Base-by-base conservation (phyloP, 2,113 vertebrate genomes). In the Heteronetta atricapilla region DNA sequence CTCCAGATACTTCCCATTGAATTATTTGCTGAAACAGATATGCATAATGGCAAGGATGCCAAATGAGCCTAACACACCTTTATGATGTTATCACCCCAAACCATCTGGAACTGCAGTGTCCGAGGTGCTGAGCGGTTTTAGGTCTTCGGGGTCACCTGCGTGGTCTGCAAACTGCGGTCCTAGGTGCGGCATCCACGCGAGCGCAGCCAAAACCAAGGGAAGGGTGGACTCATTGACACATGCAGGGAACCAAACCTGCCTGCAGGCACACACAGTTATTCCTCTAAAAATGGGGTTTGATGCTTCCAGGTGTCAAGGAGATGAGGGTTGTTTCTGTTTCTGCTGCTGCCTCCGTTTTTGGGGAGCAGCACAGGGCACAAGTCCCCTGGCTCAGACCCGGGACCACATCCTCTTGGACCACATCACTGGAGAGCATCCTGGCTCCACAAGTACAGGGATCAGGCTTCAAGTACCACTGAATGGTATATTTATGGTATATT, bases 401-500 rank as follows among this genome's bases (percentile, higher is more conserved):
- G 1, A 56, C 55, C 36, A n/a, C 12, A 72, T 26, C 64, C 62
- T 70, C 48, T 44, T 46, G 7, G 3, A 64, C 38, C 36, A 15
- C 6, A 2, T 2, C 9, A 38, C 58, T 28, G 44, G 63, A 55
- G 66, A 75, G 19, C 19, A 48, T 13, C 76, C 50, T 83, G 76
- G 21, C 33, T 66, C 68, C 2, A 1, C 0, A 1, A 44, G 18
- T 38, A 38, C 59, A 88, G 42, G 19, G 26, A 25, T 15, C 1
- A 0, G 29, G 29, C 82, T 77, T 34, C 20, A 63, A 40, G 17
- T 29, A 78, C 15, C 73, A 62, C n/a, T 0, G 0, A 46, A 46
- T 46, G 44, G 44, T 20, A 20, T 46, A 8, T 5, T 59, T 77
- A 46, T 20, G 44, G 44, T 20, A 20, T 46, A 8, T 5, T 59